A percentile compares a stretch with the other conserved stretches of the same genome.
These are phyloP conservation scores for Athalia circularis DNA, from an alignment of 2,888 invertebrate species.

Conservation along the genomic window DNA sequence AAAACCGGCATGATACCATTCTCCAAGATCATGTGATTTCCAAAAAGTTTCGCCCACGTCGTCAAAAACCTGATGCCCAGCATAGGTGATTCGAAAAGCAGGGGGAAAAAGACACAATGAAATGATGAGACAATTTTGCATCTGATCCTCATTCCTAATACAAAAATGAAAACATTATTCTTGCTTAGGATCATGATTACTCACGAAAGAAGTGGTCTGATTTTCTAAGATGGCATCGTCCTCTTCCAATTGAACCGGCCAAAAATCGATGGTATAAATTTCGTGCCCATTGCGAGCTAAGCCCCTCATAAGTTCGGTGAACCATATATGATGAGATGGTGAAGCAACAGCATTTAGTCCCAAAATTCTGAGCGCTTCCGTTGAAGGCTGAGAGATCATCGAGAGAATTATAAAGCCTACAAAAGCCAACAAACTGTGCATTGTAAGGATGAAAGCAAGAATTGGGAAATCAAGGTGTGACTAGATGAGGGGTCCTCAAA, in stretches of 20 bases:
- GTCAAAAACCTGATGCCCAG: neutral
- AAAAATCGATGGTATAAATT: constrained; percentile 21
- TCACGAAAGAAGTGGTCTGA: constrained; percentile 12
- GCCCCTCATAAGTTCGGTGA: constrained; percentile 19
- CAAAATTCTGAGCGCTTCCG: constrained; percentile 9
- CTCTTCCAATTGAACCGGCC: neutral
- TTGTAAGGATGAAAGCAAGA: no score
- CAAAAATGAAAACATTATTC: neutral
- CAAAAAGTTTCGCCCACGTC: neutral
- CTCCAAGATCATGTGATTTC: neutral
- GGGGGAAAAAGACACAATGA: no score
- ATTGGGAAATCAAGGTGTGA: no score
- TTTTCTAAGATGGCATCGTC: neutral
- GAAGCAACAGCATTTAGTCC: constrained; percentile 25
- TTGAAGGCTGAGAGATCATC: neutral
- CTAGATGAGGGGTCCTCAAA: no score
- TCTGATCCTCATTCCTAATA: neutral
- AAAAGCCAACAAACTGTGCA: no score
- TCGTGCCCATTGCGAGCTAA: constrained; percentile 23
- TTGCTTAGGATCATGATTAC: neutral
- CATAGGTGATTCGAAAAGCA: neutral
- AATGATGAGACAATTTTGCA: neutral
- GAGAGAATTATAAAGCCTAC: no score
- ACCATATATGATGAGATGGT: constrained; percentile 36
- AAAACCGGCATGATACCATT: constrained; percentile 2